Conservation (phyloP, 2,113 vertebrate genomes). For the Pterocles orientalis region DNA sequence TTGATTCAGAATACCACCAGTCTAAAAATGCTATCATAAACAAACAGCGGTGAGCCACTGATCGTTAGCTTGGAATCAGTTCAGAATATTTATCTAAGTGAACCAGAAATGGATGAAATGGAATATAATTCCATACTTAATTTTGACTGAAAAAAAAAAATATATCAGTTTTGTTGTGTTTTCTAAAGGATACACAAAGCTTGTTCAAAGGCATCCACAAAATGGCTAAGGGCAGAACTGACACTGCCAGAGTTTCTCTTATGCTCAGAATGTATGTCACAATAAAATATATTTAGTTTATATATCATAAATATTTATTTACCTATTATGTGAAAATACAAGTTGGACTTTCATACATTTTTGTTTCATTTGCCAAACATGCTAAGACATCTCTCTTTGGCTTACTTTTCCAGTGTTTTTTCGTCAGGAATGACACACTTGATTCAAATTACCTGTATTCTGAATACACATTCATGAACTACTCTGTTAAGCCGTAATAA, state of each 20-base stretch:
- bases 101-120: neutral
- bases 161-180: neutral
- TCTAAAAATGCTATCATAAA: constrained; percentile 20
- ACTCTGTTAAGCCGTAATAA: neutral
- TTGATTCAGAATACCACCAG: neutral
- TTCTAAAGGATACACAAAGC: neutral
- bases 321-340: neutral
- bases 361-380: neutral
- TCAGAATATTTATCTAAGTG: neutral
- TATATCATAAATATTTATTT: constrained; percentile 2
- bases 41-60: neutral
- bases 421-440: neutral
- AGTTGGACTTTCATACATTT: neutral
- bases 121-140: neutral
- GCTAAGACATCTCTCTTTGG: neutral
- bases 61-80: neutral
- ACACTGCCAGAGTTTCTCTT: neutral
- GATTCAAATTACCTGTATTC: neutral
- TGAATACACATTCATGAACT: neutral
- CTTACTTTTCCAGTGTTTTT: neutral
- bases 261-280: neutral
- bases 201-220: neutral
- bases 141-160: neutral
- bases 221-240: neutral
- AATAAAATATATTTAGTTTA: neutral